phyloP scores from a whole-genome alignment of 2,797 vertebrate genomes.

The Pogonophryne albipinna region DNA sequence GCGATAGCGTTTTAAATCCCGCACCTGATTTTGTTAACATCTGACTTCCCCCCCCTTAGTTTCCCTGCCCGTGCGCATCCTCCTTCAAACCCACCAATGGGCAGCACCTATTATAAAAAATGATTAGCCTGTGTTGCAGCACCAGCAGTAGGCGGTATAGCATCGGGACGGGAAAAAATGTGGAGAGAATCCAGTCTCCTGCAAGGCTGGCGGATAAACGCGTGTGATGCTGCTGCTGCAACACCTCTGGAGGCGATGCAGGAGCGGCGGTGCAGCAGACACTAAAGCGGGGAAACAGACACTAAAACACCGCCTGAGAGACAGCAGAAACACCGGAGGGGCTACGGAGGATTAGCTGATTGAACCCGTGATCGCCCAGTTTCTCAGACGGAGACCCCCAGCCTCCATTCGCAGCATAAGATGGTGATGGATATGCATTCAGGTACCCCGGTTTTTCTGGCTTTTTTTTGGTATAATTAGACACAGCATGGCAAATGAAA shows the following conservation, averaged over 20 bases:
- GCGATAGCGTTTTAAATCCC: background rate
- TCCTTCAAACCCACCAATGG: conserved; percentile 55
- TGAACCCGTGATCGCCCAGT: conserved; percentile 45
- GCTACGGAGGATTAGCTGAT: conserved; percentile 45
- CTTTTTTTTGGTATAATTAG: background rate
- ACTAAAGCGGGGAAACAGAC: conserved; percentile 32
- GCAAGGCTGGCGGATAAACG: conserved; percentile 36
- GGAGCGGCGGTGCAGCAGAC: conserved; percentile 56
- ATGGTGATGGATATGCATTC: conserved; percentile 54
- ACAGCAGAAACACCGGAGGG: conserved; percentile 22
- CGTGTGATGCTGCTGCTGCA: conserved; percentile 41
- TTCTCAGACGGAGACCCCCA: conserved; percentile 38
- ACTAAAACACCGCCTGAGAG: conserved; percentile 44
- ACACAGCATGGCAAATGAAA: background rate
- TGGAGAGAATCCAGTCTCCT: conserved; percentile 40
- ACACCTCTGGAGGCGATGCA: conserved; percentile 60
- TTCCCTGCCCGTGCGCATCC: conserved; percentile 21
- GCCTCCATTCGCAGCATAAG: conserved; percentile 12
- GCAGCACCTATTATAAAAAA: conserved; percentile 51
- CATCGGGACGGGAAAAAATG: conserved; percentile 1
- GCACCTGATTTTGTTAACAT: conserved; percentile 26
- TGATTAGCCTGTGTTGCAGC: conserved; percentile 52
- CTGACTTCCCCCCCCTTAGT: background rate
- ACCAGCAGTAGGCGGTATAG: conserved; percentile 45
- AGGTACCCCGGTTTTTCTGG: conserved; percentile 50